A percentile compares a stretch with the other conserved stretches of the same genome.
Evolutionary conservation across 2,888 invertebrate species (phyloP).

Genomic region (Thymelicus acteon): DNA sequence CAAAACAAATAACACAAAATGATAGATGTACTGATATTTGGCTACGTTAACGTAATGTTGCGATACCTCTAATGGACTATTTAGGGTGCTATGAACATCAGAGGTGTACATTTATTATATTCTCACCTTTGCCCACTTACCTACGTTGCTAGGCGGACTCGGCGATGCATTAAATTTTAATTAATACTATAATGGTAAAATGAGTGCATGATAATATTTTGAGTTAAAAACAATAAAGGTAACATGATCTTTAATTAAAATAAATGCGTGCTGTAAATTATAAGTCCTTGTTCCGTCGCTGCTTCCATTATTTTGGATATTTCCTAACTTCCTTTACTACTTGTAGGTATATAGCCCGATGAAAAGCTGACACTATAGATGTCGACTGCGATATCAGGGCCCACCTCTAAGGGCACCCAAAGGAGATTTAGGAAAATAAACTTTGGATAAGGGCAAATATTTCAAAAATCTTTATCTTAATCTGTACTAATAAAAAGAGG

Average conservation of each 20-base stretch:
- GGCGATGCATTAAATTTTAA: conserved; percentile 59
- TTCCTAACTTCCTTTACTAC: too few relatives aligned
- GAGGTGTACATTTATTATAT: conserved; percentile 56
- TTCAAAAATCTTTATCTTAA: too few relatives aligned
- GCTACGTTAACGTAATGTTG: conserved; percentile 63
- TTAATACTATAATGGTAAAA: conserved; percentile 68
- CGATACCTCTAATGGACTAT: conserved; percentile 57
- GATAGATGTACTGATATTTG: conserved; percentile 77
- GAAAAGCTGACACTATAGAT: too few relatives aligned
- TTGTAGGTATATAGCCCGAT: too few relatives aligned
- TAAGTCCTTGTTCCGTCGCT: background rate
- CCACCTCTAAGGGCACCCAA: too few relatives aligned
- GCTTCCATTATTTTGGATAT: background rate
- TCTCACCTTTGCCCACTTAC: conserved; percentile 57
- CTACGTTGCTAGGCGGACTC: conserved; percentile 48
- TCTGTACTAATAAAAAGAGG: too few relatives aligned
- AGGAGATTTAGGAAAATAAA: too few relatives aligned
- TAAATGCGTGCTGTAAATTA: conserved; percentile 1
- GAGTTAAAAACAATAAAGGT: conserved; percentile 1
- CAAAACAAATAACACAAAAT: conserved; percentile 75
- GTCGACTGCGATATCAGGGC: too few relatives aligned
- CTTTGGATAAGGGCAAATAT: too few relatives aligned
- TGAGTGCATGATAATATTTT: conserved; percentile 39
- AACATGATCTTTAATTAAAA: background rate
- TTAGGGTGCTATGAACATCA: conserved; percentile 41